Evolutionary conservation across 2,888 invertebrate genomes (phyloP), one percentile per base, ranked within the genome.

Genomic region (Macrosoma leucophasiata): DNA sequence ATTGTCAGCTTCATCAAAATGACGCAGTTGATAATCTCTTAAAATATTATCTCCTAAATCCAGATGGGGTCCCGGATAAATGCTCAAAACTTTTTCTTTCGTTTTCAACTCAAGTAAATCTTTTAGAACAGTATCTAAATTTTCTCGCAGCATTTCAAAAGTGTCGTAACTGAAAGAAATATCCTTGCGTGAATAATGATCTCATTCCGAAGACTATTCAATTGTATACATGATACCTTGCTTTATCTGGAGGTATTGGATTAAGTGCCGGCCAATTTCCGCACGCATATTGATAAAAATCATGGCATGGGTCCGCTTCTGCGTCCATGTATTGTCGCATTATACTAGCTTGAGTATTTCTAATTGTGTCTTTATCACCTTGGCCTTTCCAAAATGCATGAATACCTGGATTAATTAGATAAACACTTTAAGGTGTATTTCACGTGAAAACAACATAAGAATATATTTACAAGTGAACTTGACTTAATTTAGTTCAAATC

Each of bases 241-340:
- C 91, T 72, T 94, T 93, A 56, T 96, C 96, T 29, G 93, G 90
- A 2, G 96, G 96, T 55, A 96, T 94, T 0, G 94, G 92, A 71
- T 96, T 93, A 22, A 90, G 84, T 29, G 89, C 87, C 17, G 91
- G 89, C 95, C 95, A 96, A 54, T 94, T 94, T 1, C 95, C 95
- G 62, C 91, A 95, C 1, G 95, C 91, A 54, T 90, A 95, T 54
- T 92, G 90, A 62, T 94, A 95, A 62, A 95, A 95, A 61, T 95
- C 94, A 3, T 88, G 84, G 59, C 95, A 95, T 0, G 95, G 94
- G 60, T 93, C 88, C 0, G 87, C 87, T 13, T 77, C 81, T 1
- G 66, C 70, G 52, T 95, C 91, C 92, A 95, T 94, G 52, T 91
- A 92, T 34, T 88, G 88, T 46, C 84, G 82, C 93, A 94, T 94